A percentile compares a stretch with the other conserved stretches of the same genome.
Evolutionary conservation across 2,797 vertebrate genomes (phyloP).

Genomic region (Amblyopsis hoosieri): DNA sequence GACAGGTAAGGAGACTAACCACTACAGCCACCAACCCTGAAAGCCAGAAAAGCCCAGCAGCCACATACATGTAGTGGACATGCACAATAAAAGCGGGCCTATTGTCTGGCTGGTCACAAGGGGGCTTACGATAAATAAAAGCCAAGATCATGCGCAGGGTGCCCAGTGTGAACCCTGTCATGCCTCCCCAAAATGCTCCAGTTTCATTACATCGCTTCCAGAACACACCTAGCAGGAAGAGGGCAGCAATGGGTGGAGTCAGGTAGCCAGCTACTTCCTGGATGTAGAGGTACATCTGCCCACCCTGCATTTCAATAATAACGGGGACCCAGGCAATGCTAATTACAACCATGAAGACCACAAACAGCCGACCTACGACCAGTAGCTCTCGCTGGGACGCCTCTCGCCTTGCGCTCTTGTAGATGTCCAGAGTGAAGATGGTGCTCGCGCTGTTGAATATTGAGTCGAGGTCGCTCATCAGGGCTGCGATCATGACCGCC

Average conservation of each 20-base stretch:
- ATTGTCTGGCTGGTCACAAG: conserved; percentile 88
- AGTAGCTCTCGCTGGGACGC: conserved; percentile 91
- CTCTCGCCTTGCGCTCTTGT: conserved; percentile 83
- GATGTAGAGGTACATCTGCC: conserved; percentile 98
- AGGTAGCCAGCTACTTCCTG: conserved; percentile 97
- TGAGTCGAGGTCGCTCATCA: conserved; percentile 98
- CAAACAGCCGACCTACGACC: conserved; percentile 90
- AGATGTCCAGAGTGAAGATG: conserved; percentile 97
- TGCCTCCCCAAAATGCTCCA: conserved; percentile 94
- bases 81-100: conserved; percentile 87
- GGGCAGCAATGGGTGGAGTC: conserved; percentile 93
- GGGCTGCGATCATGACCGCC: conserved; percentile 98
- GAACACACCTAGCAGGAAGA: conserved; percentile 95
- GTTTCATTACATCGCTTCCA: conserved; percentile 96
- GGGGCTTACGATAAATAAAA: conserved; percentile 90
- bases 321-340: conserved; percentile 98
- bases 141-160: conserved; percentile 85
- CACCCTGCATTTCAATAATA: conserved; percentile 97
- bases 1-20: conserved; percentile 89
- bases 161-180: conserved; percentile 89
- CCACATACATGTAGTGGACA: conserved; percentile 97
- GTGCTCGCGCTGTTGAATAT: conserved; percentile 99
- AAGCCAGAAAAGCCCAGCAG: conserved; percentile 92
- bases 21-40: conserved; percentile 86
- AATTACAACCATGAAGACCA: conserved; percentile 92